Conservation (phyloP, 2,797 vertebrate species). For the Gymnodraco acuticeps region DNA sequence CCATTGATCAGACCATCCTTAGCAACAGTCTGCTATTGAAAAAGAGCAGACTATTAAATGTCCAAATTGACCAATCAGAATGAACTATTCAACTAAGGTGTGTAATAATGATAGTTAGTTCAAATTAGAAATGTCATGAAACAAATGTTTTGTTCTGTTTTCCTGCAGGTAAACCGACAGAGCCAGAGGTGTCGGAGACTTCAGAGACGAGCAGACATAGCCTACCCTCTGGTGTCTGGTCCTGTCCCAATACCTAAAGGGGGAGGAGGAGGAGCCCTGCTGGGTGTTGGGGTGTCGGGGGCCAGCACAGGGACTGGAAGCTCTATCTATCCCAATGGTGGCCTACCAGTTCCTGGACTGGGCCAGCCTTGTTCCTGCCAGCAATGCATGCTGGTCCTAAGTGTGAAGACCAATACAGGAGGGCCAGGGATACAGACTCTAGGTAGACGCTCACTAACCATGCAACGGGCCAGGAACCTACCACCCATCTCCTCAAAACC, state of each 20-base stretch:
- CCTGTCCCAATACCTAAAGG: conserved; percentile 85
- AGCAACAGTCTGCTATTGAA: too few relatives aligned
- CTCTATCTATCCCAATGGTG: conserved; percentile 74
- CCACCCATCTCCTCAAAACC: conserved; percentile 44
- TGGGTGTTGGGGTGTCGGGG: conserved; percentile 84
- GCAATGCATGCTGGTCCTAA: conserved; percentile 94
- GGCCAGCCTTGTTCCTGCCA: conserved; percentile 90
- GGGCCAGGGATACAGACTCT: conserved; percentile 67
- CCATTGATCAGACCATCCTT: too few relatives aligned
- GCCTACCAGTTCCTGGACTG: conserved; percentile 55
- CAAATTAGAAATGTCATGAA: neutral
- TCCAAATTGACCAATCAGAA: too few relatives aligned
- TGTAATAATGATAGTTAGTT: too few relatives aligned
- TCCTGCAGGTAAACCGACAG: conserved; percentile 91
- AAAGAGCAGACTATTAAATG: too few relatives aligned
- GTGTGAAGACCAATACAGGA: conserved; percentile 86
- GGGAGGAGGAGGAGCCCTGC: conserved; percentile 76
- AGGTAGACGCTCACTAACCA: conserved; percentile 70
- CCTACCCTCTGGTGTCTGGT: conserved; percentile 91
- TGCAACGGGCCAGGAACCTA: conserved; percentile 67
- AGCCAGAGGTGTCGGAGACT: conserved; percentile 92
- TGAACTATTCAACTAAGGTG: too few relatives aligned
- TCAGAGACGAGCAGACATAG: conserved; percentile 90
- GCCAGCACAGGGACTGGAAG: conserved; percentile 66
- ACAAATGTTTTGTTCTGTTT: neutral